These are phyloP conservation scores for Conchocele bisecta DNA, from an alignment of 2,888 invertebrate genomes.

Conservation along the genomic window DNA sequence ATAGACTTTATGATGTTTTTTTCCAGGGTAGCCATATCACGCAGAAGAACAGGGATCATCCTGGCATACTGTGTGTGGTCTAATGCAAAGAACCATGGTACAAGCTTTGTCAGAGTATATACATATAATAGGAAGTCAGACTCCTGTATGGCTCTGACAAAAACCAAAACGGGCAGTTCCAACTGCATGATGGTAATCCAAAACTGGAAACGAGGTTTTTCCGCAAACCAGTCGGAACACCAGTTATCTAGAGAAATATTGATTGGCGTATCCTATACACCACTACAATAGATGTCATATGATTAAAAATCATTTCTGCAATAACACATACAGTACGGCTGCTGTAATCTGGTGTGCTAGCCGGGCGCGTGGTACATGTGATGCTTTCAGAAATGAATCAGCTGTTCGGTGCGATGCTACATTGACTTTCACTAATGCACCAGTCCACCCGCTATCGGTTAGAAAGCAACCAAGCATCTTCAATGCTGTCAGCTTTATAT, in stretches of 20 bases:
- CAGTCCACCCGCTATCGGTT: background rate
- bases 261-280: background rate
- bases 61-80: constrained; percentile 33
- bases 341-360: background rate
- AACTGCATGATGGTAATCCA: background rate
- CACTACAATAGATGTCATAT: background rate
- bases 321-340: background rate
- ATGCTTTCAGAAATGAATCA: background rate
- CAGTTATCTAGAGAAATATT: background rate
- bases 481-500: background rate
- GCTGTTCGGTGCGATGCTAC: background rate
- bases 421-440: background rate
- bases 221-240: background rate
- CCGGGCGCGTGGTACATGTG: background rate
- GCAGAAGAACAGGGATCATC: constrained; percentile 10
- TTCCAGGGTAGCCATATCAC: background rate
- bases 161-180: background rate
- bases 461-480: background rate
- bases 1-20: background rate
- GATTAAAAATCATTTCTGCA: background rate
- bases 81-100: constrained; percentile 27
- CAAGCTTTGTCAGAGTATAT: background rate
- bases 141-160: background rate
- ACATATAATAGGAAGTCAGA: background rate
- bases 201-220: background rate